A percentile compares a stretch with the other conserved stretches of the same genome.
Evolutionary conservation across 2,888 invertebrate genomes (phyloP).

Genomic region (Parnassius smintheus): DNA sequence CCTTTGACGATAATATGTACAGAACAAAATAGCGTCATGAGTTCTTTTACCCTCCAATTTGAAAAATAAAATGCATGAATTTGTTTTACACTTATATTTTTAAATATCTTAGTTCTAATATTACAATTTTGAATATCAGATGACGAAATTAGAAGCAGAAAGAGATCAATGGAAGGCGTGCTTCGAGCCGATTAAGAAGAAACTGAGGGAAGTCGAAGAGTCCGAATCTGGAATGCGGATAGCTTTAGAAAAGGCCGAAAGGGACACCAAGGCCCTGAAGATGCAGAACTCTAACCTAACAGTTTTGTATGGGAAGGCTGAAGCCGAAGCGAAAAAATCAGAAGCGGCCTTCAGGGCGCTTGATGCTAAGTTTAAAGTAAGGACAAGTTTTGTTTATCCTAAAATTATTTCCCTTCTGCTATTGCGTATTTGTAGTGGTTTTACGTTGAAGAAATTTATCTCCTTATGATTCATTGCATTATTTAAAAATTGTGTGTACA

Average conservation of each 20-base stretch:
- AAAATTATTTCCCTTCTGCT: too few relatives aligned
- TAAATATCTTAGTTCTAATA: too few relatives aligned
- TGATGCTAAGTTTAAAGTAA: slow-evolving; percentile 68
- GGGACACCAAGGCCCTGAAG: slow-evolving; percentile 75
- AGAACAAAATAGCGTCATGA: too few relatives aligned
- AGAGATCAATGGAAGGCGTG: slow-evolving; percentile 76
- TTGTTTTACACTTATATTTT: too few relatives aligned
- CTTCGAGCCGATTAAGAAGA: slow-evolving; percentile 73
- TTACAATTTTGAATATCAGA: slow-evolving; percentile 36
- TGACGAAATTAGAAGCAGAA: slow-evolving; percentile 62
- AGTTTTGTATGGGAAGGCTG: slow-evolving; percentile 67
- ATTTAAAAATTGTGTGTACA: too few relatives aligned
- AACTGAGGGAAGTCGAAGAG: slow-evolving; percentile 81
- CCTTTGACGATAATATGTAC: too few relatives aligned
- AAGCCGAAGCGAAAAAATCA: slow-evolving; percentile 75
- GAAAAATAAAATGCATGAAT: too few relatives aligned
- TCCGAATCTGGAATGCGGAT: slow-evolving; percentile 78
- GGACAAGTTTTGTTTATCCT: slow-evolving; percentile 4
- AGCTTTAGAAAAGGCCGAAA: slow-evolving; percentile 77
- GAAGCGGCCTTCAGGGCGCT: slow-evolving; percentile 67
- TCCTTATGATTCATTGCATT: too few relatives aligned
- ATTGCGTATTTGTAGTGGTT: too few relatives aligned
- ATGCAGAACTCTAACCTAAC: slow-evolving; percentile 69
- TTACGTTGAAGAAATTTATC: too few relatives aligned
- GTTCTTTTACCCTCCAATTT: too few relatives aligned